Evolutionary conservation across 1,140 invertebrate genomes (phyloP), one percentile per base, ranked within the genome.

Genomic region (Xylocopa sonorina): DNA sequence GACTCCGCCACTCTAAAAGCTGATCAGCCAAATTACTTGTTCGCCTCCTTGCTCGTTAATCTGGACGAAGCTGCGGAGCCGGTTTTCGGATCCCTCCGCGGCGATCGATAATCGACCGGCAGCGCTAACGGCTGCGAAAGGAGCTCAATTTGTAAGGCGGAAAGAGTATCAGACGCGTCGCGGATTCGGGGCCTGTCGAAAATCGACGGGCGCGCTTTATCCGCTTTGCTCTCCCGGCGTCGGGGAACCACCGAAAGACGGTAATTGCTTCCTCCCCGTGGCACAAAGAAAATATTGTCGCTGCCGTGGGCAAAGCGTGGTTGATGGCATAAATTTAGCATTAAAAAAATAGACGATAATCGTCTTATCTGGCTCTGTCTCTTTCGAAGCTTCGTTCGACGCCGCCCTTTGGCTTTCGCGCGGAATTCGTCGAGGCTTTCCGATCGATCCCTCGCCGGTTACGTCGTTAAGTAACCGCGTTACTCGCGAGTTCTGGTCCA

Each of bases 261-360:
- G 78, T 86, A 86, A 86, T 86, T 85, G 84, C 84, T 84, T 84
- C 71, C 63, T 66, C 69, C 71, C n/a, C 69, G 34, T 55, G 18
- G 75, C 77, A 64, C 46, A 84, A 78, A 32, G 83, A 87, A 88
- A 88, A 88, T 88, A 88, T 88, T 88, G 80, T 88, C 80, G 66
- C 74, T 86, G 75, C 72, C 73, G 75, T 50, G 63, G 55, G 32
- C 58, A 60, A 57, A 75, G 80, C 67, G 78, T 69, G 71, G 77
- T 62, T 87, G 83, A 87, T 85, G 84, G 87, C 87, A 88, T 88
- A 87, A 88, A 88, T 88, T 88, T 88, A 76, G 67, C 62, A 78
- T 60, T 60, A 87, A 85, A 87, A 85, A 88, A 88, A 88, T 87
- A 88, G 66, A 81, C 73, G 72, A 69, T 80, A 84, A 81, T 87